Base-by-base conservation (phyloP, 2,797 vertebrate genomes). In the Phataginus tetradactyla region DNA sequence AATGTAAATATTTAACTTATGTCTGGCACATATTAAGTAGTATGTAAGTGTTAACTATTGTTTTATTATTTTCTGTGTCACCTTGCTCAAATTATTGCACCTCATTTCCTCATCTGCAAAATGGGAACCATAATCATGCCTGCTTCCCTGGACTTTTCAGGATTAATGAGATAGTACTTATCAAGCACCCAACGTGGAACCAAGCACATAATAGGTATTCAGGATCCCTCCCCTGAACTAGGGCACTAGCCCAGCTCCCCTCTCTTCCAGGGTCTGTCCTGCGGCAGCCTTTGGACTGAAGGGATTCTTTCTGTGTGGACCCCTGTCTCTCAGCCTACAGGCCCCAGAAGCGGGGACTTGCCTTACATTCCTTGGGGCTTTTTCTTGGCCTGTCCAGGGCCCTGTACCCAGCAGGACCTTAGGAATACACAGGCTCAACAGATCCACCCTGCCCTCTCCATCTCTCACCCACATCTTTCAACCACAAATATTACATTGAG, bases 101-200 rank as follows among this genome's bases (percentile, higher is more conserved):
- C 29, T 94, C 55, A 32, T 42, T 86, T 89, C 59, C 39, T 80
- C 66, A 55, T 95, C 74, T 53, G 23, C 53, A 81, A 90, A 89
- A 79, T 66, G n/a, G 78, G 89, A 95, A 93, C 59, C 85, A 61
- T 78, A 93, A 79, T 45, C 75, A 71, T 75, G 20, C 32, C 53
- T 7, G 17, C 11, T 17, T 74, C 69, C 34, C 32, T 34, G 34
- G 72, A 55, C 29, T 57, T 78, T 63, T n/a, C 42, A 39, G 49
- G 37, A 66, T 78, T 87, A 32, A 34, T 34, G 80, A 89, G 34
- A 11, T 5, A 37, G 23, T 29, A 32, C 32, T 45, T 49, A 49
- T 42, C 39, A 64, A 77, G 45, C 42, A 39, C 61, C 27, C 80
- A 39, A 61, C 5, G 5, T 14, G 5, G 14, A 34, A 20, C 21